Evolutionary conservation across 2,888 invertebrate genomes (phyloP), one percentile per base, ranked within the genome.

Genomic region (Augochlorella aurata): DNA sequence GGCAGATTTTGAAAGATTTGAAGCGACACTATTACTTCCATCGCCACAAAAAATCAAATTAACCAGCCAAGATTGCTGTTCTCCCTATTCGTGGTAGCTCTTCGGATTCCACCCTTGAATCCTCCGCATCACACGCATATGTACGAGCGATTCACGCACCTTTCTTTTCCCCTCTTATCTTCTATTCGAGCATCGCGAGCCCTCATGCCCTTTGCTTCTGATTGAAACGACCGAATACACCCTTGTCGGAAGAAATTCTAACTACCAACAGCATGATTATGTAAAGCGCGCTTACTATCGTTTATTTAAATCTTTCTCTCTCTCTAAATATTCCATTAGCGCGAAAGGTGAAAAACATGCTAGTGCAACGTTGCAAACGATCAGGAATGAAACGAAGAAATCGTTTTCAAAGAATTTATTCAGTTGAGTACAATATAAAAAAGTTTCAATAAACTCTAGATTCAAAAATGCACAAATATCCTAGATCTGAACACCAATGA

Each of bases 31-130:
- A 90, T 91, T 91, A 90, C 91, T 91, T 88, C 88, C 90, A 89
- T 91, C 90, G 87, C 90, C 90, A 92, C 91, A 90, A 91, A 90
- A 87, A 91, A 91, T 91, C 87, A 91, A 90, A 91, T 91, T 90
- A 90, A 91, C 87, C 88, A 85, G 89, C 87, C 82, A 87, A 90
- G 87, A 91, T 90, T 90, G 85, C 87, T 89, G 84, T 84, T 82
- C 81, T 76, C 79, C 45, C 68, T 49, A 24, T 14, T 5, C 58
- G 21, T 8, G 24, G 1, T 16, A 8, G 58, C 7, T 49, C 69
- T 71, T 45, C 63, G 9, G 45, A 73, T 58, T 52, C 49, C 21
- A 54, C 16, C 61, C 72, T 16, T 69, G 63, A 75, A 50, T 54
- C 65, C 50, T 75, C 68, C 71, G n/a, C 63, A 77, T 74, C 66